Evolutionary conservation across 2,797 vertebrate species (phyloP).

Genomic region (Threskiornis aethiopicus): DNA sequence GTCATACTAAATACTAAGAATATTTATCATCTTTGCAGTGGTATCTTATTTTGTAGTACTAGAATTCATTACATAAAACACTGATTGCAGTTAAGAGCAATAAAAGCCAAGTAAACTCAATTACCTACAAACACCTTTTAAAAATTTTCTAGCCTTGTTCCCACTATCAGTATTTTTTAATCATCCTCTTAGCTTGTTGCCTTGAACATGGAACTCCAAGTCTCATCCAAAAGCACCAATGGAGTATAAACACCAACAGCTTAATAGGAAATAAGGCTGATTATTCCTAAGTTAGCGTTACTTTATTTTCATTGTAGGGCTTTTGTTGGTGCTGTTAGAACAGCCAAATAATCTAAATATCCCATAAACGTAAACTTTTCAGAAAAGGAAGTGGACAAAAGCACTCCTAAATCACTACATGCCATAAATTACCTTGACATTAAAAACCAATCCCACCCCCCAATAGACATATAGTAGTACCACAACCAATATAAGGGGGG

Average conservation of each 20-base stretch:
- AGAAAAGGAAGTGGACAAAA: neutral
- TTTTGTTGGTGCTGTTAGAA: neutral
- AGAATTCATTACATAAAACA: conserved; percentile 8
- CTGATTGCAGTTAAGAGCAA: neutral
- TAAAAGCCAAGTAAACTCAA: conserved; percentile 23
- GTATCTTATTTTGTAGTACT: neutral
- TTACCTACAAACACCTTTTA: neutral
- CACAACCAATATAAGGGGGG: neutral
- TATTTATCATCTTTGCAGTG: neutral
- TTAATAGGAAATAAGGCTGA: neutral
- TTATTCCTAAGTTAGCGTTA: neutral
- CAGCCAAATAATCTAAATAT: neutral
- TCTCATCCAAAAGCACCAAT: neutral
- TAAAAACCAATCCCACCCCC: neutral
- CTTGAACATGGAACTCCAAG: neutral
- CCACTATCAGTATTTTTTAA: neutral
- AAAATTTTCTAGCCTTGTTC: neutral
- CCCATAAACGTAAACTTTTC: neutral
- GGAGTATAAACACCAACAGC: neutral
- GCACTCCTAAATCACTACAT: neutral
- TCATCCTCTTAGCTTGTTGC: neutral
- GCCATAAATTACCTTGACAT: neutral
- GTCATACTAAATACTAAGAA: neutral
- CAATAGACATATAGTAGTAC: neutral
- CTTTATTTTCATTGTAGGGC: neutral